phyloP scores from a whole-genome alignment of 2,888 invertebrate species.

The Sceliomorpha sp. region DNA sequence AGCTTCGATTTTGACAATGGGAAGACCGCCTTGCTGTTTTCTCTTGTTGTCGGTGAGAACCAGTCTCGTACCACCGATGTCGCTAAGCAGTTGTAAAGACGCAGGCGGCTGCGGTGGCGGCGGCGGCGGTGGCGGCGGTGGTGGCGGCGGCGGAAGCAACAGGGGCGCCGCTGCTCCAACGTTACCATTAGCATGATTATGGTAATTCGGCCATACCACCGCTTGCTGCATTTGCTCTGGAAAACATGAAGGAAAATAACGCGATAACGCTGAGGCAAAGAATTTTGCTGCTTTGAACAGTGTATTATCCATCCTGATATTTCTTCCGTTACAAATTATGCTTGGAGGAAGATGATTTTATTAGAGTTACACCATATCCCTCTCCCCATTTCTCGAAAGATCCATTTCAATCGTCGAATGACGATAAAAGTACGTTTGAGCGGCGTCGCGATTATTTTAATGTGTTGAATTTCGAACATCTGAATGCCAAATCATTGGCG shows the following conservation, averaged over 20 bases:
- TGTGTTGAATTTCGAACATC: no score
- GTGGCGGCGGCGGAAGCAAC: conserved; percentile 83
- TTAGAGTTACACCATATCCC: no score
- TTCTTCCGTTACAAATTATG: no score
- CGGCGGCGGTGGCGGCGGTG: conserved; percentile 83
- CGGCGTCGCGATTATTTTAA: no score
- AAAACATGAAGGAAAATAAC: conserved; percentile 59
- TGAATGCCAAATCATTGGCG: no score
- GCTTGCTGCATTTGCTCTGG: conserved; percentile 86
- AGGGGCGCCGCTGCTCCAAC: conserved; percentile 78
- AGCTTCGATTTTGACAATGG: conserved; percentile 87
- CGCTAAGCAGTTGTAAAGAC: conserved; percentile 84
- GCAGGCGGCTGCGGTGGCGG: conserved; percentile 84
- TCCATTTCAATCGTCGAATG: no score
- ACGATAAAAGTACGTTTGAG: no score
- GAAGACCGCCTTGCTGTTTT: conserved; percentile 82
- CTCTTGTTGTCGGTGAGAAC: conserved; percentile 83
- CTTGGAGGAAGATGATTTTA: no score
- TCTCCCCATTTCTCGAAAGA: no score
- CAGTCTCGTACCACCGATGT: conserved; percentile 83
- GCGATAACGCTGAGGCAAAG: no score
- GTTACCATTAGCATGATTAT: conserved; percentile 79
- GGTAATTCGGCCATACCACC: conserved; percentile 88
- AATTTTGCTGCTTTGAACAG: no score
- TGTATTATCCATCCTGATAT: no score